Base-by-base conservation (phyloP, 2,113 vertebrate genomes). In the Pleuronectes platessa region DNA sequence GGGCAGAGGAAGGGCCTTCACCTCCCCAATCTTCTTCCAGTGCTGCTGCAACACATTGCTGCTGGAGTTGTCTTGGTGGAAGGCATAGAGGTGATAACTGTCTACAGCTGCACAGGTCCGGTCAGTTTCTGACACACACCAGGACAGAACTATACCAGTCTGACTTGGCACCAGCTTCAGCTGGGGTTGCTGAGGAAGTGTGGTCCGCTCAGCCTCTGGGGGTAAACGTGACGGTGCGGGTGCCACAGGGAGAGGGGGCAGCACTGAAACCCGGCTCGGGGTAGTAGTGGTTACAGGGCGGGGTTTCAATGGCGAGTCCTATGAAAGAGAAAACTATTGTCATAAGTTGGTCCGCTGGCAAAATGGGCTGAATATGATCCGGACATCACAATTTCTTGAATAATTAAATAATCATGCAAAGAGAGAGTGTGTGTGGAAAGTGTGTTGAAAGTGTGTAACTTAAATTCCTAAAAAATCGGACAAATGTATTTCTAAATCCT, bases 1-100 rank as follows among this genome's bases (percentile, higher is more conserved):
- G 3, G 98, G 98, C 23, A 99, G 86, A 0, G 98, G 97, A 21
- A 99, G 95, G 1, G 97, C 98, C 80, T 99, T 99, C 61, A 99
- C 97, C 80, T 99, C 98, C 11, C 98, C 98, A 0, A 99, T 99
- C 93, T 98, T 99, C 89, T 99, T 99, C 98, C 98, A 99, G 70
- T 99, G 96, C 8, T 92, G 91, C 81, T 88, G 92, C 1, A 76
- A 93, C 78, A 72, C 71, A 31, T 80, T 94, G 83, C 81, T 92
- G 96, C 84, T 95, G 74, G 89, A 88, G 74, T 90, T 92, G 74
- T 94, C 94, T 85, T 95, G 94, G 76, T 95, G 94, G 84, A 93
- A 99, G 80, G 98, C 98, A 4, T 98, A 99, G 54, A 99, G 96
- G 89, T 99, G 97, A 89, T 99, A 99, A 93, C 97, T 98, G 87